Base-by-base conservation (phyloP, 2,113 vertebrate genomes). In the Neotoma lepida region DNA sequence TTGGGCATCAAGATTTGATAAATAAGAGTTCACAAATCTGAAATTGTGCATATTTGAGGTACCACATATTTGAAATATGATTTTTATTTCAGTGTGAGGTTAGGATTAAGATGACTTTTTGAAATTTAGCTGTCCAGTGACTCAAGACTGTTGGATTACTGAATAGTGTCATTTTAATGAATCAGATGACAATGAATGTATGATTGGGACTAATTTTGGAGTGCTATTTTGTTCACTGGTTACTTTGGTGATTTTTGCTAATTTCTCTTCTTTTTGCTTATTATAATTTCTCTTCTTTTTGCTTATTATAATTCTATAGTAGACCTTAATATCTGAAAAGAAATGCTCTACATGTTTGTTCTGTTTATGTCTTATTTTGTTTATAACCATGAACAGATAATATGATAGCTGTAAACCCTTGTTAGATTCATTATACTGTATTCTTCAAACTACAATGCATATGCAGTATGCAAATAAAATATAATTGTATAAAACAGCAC, bases 241-340 rank as follows among this genome's bases (percentile, higher is more conserved):
- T 93, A 70, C 12, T 77, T 78, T 78, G 17, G 26, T 49, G 46
- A 87, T 7, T 54, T 82, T 93, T 64, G 18, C 2, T 17, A 78
- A n/a, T 49, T 63, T 89, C 14, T 9, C 9, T n/a, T 76, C 4
- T 77, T n/a, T n/a, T n/a, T 81, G 49, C n/a, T 82, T 86, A 73
- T 49, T 85, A 33, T 68, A 91, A 13, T 4, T 74, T n/a, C n/a
- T n/a, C n/a, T n/a, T n/a, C n/a, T n/a, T n/a, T n/a, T n/a, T 81
- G 49, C n/a, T 82, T 86, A 73, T 49, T 85, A 33, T 68, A 91
- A 13, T 4, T 74, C 91, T 89, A 51, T 91, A 82, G 44, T 61
- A 35, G 5, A 76, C 22, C 20, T 51, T 61, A n/a, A 39, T 89
- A 92, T 41, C n/a, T 92, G n/a, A 92, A 94, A 82, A 24, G 87